Base-by-base conservation (phyloP, 2,797 vertebrate species). In the Sphenodon punctatus region DNA sequence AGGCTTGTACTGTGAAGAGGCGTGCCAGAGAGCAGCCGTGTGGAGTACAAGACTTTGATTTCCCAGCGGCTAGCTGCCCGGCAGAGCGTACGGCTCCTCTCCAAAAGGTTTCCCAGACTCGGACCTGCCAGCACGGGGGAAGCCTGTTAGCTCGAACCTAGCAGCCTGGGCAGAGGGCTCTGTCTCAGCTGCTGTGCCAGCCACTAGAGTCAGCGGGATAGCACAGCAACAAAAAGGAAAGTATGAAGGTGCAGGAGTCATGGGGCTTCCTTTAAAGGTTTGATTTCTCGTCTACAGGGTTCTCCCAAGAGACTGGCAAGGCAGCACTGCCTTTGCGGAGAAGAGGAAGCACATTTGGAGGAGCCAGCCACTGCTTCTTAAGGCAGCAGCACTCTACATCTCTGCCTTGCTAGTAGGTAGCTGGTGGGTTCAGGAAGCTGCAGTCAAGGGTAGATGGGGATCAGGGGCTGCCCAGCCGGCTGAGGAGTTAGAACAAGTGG, bases 141-240 rank as follows among this genome's bases (percentile, higher is more conserved):
- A 51, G 25, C 87, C 88, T 58, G 17, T 65, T 88, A 89, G 16
- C 70, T 75, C 78, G 86, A 88, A 82, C 80, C 89, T 73, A 86
- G 92, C 89, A 89, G 75, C 13, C 68, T 84, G 85, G 90, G 88
- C 91, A 93, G 90, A 77, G 87, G 85, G 67, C 90, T 89, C 69
- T 59, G 84, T 90, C 91, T 91, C 90, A 90, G 87, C 90, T 91
- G n/a, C n/a, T n/a, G n/a, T n/a, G n/a, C n/a, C n/a, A n/a, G n/a
- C n/a, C n/a, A n/a, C n/a, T n/a, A n/a, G n/a, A n/a, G n/a, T n/a
- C n/a, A n/a, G n/a, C n/a, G n/a, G n/a, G n/a, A n/a, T n/a, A n/a
- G n/a, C n/a, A n/a, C n/a, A n/a, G n/a, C n/a, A n/a, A n/a, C n/a
- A n/a, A n/a, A n/a, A n/a, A n/a, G n/a, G n/a, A n/a, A n/a, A n/a